Evolutionary conservation across 2,797 vertebrate species (phyloP).

Genomic region (Arnoldichthys spilopterus): DNA sequence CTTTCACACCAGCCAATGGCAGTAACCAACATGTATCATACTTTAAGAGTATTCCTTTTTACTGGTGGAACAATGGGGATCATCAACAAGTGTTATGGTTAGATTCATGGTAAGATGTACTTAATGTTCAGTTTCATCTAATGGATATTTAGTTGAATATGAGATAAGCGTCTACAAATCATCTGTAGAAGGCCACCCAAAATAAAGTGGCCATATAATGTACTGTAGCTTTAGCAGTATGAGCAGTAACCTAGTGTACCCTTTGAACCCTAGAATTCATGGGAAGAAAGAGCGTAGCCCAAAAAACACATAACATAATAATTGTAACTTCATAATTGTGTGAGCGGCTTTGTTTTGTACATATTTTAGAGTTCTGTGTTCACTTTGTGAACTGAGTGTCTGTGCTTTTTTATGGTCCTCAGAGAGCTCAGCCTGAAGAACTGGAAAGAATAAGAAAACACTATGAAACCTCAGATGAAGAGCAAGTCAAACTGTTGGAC

Average conservation of each 20-base stretch:
- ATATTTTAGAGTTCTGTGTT: slow-evolving; percentile 6
- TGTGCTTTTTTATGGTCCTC: slow-evolving; percentile 52
- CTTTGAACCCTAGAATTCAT: neutral
- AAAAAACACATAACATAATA: neutral
- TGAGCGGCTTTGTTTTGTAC: neutral
- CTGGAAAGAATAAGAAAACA: slow-evolving; percentile 89
- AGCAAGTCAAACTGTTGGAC: slow-evolving; percentile 91
- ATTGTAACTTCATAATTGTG: neutral
- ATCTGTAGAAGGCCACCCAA: no score
- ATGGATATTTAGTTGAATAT: no score
- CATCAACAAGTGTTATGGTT: no score
- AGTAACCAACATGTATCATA: no score
- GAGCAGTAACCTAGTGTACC: neutral
- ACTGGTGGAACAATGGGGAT: no score
- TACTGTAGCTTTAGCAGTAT: neutral
- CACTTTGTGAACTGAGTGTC: slow-evolving; percentile 16
- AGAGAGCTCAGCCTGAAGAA: slow-evolving; percentile 94
- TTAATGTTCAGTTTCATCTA: no score
- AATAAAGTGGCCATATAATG: no score
- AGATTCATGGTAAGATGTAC: no score
- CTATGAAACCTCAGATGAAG: slow-evolving; percentile 87
- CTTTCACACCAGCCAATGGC: neutral
- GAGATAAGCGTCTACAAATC: no score
- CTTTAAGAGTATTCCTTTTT: no score
- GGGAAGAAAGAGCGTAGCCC: neutral